Percentiles rank a stretch among this genome's conserved stretches.
Conservation (phyloP, 2,113 vertebrate genomes). For the Pogonocichla stellata region DNA sequence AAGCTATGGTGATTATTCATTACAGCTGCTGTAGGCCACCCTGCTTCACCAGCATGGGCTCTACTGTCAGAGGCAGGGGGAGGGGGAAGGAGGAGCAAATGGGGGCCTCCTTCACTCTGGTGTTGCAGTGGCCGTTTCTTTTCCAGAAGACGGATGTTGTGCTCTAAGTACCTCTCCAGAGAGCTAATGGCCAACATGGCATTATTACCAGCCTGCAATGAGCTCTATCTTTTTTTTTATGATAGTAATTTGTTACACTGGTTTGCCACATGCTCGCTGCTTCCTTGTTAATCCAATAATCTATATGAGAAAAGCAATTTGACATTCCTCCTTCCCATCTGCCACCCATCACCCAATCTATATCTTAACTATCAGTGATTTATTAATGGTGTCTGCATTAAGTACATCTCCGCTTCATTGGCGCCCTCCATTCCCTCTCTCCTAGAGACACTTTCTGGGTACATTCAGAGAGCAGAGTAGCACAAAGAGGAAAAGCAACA, state of each 20-base stretch:
- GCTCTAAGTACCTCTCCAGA: conserved; percentile 67
- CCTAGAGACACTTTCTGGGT: conserved; percentile 54
- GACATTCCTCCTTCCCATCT: conserved; percentile 80
- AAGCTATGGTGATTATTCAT: background rate
- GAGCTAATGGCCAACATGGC: conserved; percentile 68
- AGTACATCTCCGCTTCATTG: conserved; percentile 67
- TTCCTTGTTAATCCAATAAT: conserved; percentile 85
- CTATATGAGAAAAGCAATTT: conserved; percentile 85
- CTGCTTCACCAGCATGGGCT: background rate
- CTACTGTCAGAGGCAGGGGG: background rate
- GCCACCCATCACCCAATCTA: conserved; percentile 81
- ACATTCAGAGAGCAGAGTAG: conserved; percentile 50
- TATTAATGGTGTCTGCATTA: conserved; percentile 76
- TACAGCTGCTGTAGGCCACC: background rate
- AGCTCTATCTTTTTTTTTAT: conserved; percentile 75
- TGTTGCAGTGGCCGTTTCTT: conserved; percentile 60
- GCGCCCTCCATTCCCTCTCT: conserved; percentile 24
- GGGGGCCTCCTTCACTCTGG: conserved; percentile 21
- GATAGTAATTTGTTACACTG: conserved; percentile 79
- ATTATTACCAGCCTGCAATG: conserved; percentile 73
- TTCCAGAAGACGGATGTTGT: conserved; percentile 66
- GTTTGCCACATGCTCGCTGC: conserved; percentile 78
- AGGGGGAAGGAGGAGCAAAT: background rate
- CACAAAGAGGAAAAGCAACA: conserved; percentile 34
- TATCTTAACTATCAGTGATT: conserved; percentile 83